Evolutionary conservation across 2,888 invertebrate species (phyloP).

Genomic region (Ypsolopha scabrella): DNA sequence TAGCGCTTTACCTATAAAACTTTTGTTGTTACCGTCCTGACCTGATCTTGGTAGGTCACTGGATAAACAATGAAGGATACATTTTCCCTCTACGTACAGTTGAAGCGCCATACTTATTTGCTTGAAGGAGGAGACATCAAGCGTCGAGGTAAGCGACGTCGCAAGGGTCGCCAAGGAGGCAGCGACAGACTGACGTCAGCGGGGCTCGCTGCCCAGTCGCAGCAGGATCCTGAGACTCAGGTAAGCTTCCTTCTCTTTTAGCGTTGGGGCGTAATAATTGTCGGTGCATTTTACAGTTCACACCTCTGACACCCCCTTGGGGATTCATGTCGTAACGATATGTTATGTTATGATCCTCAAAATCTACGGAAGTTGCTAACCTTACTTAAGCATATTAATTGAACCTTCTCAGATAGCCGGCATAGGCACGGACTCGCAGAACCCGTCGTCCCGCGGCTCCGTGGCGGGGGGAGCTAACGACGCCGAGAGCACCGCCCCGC

Average conservation of each 20-base stretch:
- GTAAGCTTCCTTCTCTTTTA: constrained; percentile 29
- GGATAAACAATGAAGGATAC: too few relatives aligned
- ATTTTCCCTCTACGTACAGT: too few relatives aligned
- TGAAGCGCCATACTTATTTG: neutral
- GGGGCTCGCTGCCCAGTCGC: constrained; percentile 54
- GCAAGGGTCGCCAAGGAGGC: constrained; percentile 62
- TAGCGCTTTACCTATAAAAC: too few relatives aligned
- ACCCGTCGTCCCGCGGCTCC: constrained; percentile 76
- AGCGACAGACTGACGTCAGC: constrained; percentile 60
- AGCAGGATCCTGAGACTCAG: constrained; percentile 79
- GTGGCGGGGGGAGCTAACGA: constrained; percentile 56
- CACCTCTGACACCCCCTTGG: too few relatives aligned
- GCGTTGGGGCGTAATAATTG: too few relatives aligned
- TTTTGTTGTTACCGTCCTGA: too few relatives aligned
- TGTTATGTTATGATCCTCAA: too few relatives aligned
- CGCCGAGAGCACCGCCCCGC: constrained; percentile 30
- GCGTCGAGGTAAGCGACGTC: constrained; percentile 71
- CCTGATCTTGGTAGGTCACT: too few relatives aligned
- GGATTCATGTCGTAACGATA: too few relatives aligned
- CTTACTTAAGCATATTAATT: too few relatives aligned
- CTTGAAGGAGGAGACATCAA: constrained; percentile 43
- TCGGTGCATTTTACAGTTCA: too few relatives aligned
- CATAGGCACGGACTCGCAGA: constrained; percentile 74
- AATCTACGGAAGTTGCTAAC: too few relatives aligned
- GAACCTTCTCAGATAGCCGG: constrained; percentile 58